Base-by-base conservation (phyloP, 2,113 vertebrate species). In the Mus pahari region DNA sequence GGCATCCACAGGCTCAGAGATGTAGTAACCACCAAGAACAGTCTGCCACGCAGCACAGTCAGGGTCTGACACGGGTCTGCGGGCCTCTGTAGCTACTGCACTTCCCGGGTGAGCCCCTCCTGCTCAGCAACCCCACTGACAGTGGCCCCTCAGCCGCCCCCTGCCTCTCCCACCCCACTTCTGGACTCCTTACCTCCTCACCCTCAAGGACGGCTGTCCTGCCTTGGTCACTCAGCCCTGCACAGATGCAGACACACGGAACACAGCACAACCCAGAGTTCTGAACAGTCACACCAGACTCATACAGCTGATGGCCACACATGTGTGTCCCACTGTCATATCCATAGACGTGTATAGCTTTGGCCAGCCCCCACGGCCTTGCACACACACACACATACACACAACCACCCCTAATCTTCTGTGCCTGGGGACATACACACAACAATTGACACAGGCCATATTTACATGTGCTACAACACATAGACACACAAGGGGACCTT, bases 61-160 rank as follows among this genome's bases (percentile, higher is more conserved):
- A 1, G 19, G 48, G 5, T 31, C 36, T 10, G 48, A 22, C 7
- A 39, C 50, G 9, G 39, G 14, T 8, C 7, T 3, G 0, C 22
- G 64, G 26, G 6, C 0, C 17, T 53, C 14, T 10, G 42, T 1
- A 82, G 9, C 60, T 3, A 31, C 88, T 73, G 39, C 7, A 31
- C 0, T 3, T 87, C 89, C 0, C 3, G 9, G 13, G 48, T n/a
- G 33, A 50, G 36, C 84, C 55, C 26, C 26, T 50, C 0, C 2
- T 53, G n/a, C 0, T 19, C 50, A 3, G 66, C 82, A 45, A 10
- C 39, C 28, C 31, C 19, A 3, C 17, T 53, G 77, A 50, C 50
- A 33, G 31, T 33, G 48, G 64, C 16, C 45, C 75, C 48, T 33
- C 48, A 10, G 45, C 26, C 31, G 0, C 12, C 45, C 74, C 16